phyloP scores from a whole-genome alignment of 2,797 vertebrate genomes.

The Gambelia wislizenii region DNA sequence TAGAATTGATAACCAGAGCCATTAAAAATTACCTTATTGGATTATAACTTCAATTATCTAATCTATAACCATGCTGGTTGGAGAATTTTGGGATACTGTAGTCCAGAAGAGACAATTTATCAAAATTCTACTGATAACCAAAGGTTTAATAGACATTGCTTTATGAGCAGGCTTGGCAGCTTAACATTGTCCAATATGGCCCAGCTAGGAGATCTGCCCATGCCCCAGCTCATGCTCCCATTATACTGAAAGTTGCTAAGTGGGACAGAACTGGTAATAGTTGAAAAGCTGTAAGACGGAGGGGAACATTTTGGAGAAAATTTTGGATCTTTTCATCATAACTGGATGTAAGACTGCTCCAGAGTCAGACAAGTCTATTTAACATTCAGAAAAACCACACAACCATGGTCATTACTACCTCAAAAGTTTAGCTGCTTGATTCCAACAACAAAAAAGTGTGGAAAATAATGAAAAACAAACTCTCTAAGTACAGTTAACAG shows the following conservation, averaged over 20 bases:
- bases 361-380: not conserved
- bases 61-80: too few relatives aligned
- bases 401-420: not conserved
- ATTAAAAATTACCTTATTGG: too few relatives aligned
- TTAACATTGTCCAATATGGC: not conserved
- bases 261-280: not conserved
- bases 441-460: not conserved
- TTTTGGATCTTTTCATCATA: not conserved
- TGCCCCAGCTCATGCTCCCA: too few relatives aligned
- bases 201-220: not conserved
- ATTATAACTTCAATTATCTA: too few relatives aligned
- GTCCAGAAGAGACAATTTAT: too few relatives aligned
- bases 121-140: not conserved
- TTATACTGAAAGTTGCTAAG: too few relatives aligned
- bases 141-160: not conserved
- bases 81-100: too few relatives aligned
- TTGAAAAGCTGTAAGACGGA: not conserved
- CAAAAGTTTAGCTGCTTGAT: not conserved
- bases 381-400: not conserved
- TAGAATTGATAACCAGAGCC: too few relatives aligned
- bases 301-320: rapidly evolving
- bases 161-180: not conserved
- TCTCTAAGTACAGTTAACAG: too few relatives aligned
- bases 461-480: not conserved
- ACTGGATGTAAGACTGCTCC: not conserved